Evolutionary conservation across 1,140 invertebrate genomes (phyloP), one percentile per base, ranked within the genome.

Genomic region (Brachionus koreanus): DNA sequence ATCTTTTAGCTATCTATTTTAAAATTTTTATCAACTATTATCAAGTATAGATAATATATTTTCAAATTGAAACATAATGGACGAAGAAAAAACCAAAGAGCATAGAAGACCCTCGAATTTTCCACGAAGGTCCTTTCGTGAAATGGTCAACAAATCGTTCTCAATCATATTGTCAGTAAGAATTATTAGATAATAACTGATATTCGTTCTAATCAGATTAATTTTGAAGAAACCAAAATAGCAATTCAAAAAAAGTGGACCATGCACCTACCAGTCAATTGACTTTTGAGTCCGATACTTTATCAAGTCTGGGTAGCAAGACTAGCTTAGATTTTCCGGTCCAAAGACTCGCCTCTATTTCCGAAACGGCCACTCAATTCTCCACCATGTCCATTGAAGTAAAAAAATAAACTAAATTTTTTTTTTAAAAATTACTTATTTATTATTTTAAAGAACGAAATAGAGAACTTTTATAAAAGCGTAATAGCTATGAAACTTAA

Each of bases 81-180:
- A 13, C 37, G 65, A 69, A 39, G 37, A 69, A 19, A 69, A 69
- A 39, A 33, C 16, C 16, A 37, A 39, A 23, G 65, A 37, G 35
- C 33, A 39, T 3, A 5, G 37, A 69, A 37, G 35, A 19, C 29
- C 33, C 3, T 39, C 65, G 3, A 69, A 35, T 37, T 19, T 39
- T 69, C 65, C 37, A 33, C 65, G 65, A 3, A 69, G 37, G 19
- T 69, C 65, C 7, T 69, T 74, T 39, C 39, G 23, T 6, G 23
- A 43, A 25, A 74, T 19, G 10, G 43, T 74, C 19, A 43, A 42
- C 42, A 74, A 74, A 46, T 46, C 69, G 13, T 43, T 74, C 13
- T 43, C 69, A 74, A 74, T 25, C 39, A 23, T 74, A 74, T 74
- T 74, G 69, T 74, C 39, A 74, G 69, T 74, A 74, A 74, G 69